Base-by-base conservation (phyloP, 2,888 invertebrate genomes). In the Callinectes sapidus region DNA sequence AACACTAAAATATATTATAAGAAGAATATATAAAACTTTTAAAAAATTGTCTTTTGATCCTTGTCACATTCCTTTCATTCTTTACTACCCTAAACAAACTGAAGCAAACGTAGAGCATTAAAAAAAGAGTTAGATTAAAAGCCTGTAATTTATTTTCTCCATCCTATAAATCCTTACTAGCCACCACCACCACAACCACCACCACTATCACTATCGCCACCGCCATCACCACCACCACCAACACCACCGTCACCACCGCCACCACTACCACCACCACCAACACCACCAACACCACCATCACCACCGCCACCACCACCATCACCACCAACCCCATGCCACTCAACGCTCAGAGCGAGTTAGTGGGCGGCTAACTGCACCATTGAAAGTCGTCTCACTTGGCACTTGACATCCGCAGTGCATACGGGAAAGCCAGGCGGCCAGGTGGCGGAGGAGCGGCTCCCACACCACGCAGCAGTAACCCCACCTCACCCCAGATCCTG, bases 381-480 rank as follows among this genome's bases (percentile, higher is more conserved):
- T 81, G 35, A 81, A 35, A 81, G 81, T 81, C 81, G 81, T 81
- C 81, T 81, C 81, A 81, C 81, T 81, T 81, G 81, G 35, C 81
- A 81, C 81, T 32, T 35, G 81, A 32, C 81, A 35, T 18, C 35
- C 81, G 81, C 32, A 18, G 32, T 81, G 81, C 81, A 81, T 81
- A 81, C 81, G 16, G 35, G 32, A 81, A 35, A 32, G 16, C 35
- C 81, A 16, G 35, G 81, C 35, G 14, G 81, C 81, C 81, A 81
- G 81, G 81, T 81, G 81, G 32, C 35, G 81, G 81, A n/a, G 71
- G 28, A 32, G 71, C 71, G 14, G 81, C 81, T 81, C 81, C 81
- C 81, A 32, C 81, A 81, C 35, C 81, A 23, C 23, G 23, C 71
- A 77, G 32, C 71, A 77, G 28, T 14, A 28, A 32, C 81, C 81